Evolutionary conservation across 2,113 vertebrate species (phyloP), one percentile per base, ranked within the genome.

Genomic region (Cephalopholis sonnerati): DNA sequence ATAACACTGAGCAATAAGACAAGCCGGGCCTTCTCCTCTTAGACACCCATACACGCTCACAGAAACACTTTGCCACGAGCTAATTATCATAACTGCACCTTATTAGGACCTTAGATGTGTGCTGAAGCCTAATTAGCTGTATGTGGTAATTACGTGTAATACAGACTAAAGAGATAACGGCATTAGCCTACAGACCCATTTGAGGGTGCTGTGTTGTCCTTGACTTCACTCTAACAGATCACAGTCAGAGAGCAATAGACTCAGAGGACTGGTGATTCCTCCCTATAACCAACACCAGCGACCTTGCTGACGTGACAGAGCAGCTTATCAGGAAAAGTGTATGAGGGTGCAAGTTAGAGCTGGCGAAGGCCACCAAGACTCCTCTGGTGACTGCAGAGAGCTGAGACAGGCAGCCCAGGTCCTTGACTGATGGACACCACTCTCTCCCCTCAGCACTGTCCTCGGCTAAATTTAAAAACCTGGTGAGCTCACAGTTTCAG

Each of bases 21-120:
- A 83, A 81, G 75, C 68, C 1, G 6, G 39, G 61, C 71, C 67
- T 69, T 29, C 76, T 78, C 81, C 64, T 73, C 51, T 80, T 66
- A 64, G 65, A 83, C 36, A 72, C 61, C 32, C 63, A 82, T 72
- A 63, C 83, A 88, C 79, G 88, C 82, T 66, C 61, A 63, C 55
- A 83, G 58, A 81, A 79, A 88, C 69, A 87, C 54, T 91, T 83
- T 80, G 55, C 87, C 80, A 75, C 36, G 7, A 69, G 77, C 81
- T 89, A 84, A 92, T 92, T 89, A 93, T 86, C 87, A 89, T 87
- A 90, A 90, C 87, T 82, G 90, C 84, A 83, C 78, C 78, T 91
- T 91, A 88, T 89, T 89, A 91, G 61, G 81, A 87, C 83, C 79
- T 74, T 89, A 69, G 77, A 85, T 82, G 85, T 88, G 87, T 62